Base-by-base conservation (phyloP, 1,140 invertebrate species). In the Sarcophaga peregrina region DNA sequence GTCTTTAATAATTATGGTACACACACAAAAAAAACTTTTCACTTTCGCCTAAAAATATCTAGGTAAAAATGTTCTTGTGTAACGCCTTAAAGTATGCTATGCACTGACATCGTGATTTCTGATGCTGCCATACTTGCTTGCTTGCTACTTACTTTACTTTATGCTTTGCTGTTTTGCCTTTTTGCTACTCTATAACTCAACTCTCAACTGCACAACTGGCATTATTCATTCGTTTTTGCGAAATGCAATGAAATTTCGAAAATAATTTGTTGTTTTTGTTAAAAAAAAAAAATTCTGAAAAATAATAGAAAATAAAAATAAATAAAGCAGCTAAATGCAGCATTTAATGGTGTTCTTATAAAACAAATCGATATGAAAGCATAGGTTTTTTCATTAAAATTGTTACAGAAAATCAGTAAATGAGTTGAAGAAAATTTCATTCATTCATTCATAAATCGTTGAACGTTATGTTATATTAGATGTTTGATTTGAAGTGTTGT, bases 61-160 rank as follows among this genome's bases (percentile, higher is more conserved):
- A 68, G 62, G 62, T 68, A 68, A 68, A 37, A 68, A 25, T 68
- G 20, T 20, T 68, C 47, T 78, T 78, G 75, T 78, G 75, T 52
- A 78, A 78, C 75, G 75, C 75, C 75, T 78, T 78, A 78, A 78
- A 52, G 75, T 78, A 78, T 78, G 75, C 75, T 68, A 25, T 68
- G 62, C 62, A 68, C 62, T 68, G 62, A 68, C 62, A 68, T 68
- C 62, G 62, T 68, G 17, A 68, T 68, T 68, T 25, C 20, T 68
- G 62, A 68, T 68, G 62, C 17, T 68, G 62, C 62, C 54, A 58
- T 68, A 25, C 62, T 76, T 76, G 45, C 10, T 76, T 76, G 45
- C 10, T 45, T 76, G 73, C 73, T 11, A 25, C 13, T 37, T 37
- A 37, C 25, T 37, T 4, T 37, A 37, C 25, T 37, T 4, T 50